Conservation (phyloP, 2,888 invertebrate genomes). For the Reticulitermes lucifugus region DNA sequence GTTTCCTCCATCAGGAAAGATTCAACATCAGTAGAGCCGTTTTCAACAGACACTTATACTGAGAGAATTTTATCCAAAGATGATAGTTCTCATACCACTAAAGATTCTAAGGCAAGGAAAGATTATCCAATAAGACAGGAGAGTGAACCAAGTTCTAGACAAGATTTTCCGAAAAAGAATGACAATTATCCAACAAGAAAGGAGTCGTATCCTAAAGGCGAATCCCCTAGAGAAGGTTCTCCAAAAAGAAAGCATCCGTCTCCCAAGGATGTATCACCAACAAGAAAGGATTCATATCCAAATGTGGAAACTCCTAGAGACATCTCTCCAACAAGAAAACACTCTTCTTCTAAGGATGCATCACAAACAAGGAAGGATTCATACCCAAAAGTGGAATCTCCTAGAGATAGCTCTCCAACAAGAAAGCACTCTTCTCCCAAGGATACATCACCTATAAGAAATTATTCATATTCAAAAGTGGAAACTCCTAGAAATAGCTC, state of each 20-base stretch:
- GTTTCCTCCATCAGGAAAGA: not conserved
- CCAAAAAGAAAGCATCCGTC: constrained; percentile 19
- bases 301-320: constrained; percentile 3
- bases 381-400: constrained; percentile 56
- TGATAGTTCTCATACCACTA: constrained; percentile 3
- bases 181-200: not conserved
- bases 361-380: constrained; percentile 34
- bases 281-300: constrained; percentile 53
- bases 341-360: constrained; percentile 25
- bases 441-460: constrained; percentile 61
- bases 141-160: constrained; percentile 25
- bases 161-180: not conserved
- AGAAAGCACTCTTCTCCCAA: constrained; percentile 62
- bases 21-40: constrained; percentile 3
- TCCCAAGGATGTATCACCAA: constrained; percentile 41
- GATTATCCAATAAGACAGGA: constrained; percentile 17
- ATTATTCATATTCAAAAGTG: constrained; percentile 11
- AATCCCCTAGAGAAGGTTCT: not conserved
- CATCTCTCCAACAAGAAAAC: not conserved
- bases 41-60: constrained; percentile 42
- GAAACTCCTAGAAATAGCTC: not conserved
- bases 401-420: constrained; percentile 58
- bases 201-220: not conserved
- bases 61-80: constrained; percentile 25
- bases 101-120: constrained; percentile 11